Conservation (phyloP, 2,888 invertebrate genomes). For the Drosophila paranaensis region DNA sequence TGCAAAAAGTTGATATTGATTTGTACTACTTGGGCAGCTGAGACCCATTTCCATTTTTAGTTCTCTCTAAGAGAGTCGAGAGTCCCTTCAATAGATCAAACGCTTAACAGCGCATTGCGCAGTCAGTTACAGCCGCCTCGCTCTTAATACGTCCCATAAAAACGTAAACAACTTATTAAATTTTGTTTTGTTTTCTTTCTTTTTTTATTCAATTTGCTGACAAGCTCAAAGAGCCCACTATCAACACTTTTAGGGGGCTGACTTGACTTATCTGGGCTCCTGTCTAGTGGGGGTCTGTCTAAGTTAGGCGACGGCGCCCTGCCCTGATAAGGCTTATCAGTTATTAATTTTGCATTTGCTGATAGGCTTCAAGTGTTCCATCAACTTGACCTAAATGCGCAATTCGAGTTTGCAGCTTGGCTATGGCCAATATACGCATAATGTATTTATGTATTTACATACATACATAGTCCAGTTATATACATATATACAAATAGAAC, state of each 20-base stretch:
- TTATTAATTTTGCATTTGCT: constrained; percentile 45
- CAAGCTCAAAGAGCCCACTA: constrained; percentile 27
- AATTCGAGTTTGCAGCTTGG: constrained; percentile 38
- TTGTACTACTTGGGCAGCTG: neutral
- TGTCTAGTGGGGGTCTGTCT: constrained; percentile 71
- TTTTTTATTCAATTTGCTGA: constrained; percentile 23
- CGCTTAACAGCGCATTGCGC: neutral
- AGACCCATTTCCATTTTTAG: neutral
- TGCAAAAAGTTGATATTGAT: neutral
- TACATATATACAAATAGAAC: constrained; percentile 5
- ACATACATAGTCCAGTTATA: constrained; percentile 1
- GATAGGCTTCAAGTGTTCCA: constrained; percentile 42
- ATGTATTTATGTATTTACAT: constrained; percentile 1
- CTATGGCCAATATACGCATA: constrained; percentile 19
- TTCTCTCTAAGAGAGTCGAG: too few species aligned
- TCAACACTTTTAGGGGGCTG: constrained; percentile 13
- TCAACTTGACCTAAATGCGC: constrained; percentile 75
- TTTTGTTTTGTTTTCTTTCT: neutral
- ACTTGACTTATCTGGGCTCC: constrained; percentile 32
- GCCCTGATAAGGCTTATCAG: constrained; percentile 53
- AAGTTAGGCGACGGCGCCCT: constrained; percentile 3
- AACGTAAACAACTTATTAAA: constrained; percentile 19
- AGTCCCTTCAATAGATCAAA: too few species aligned
- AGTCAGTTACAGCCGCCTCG: neutral
- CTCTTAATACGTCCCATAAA: constrained; percentile 11